Evolutionary conservation across 2,888 invertebrate species (phyloP), one percentile per base, ranked within the genome.

Genomic region (Phymatocera aterrima): DNA sequence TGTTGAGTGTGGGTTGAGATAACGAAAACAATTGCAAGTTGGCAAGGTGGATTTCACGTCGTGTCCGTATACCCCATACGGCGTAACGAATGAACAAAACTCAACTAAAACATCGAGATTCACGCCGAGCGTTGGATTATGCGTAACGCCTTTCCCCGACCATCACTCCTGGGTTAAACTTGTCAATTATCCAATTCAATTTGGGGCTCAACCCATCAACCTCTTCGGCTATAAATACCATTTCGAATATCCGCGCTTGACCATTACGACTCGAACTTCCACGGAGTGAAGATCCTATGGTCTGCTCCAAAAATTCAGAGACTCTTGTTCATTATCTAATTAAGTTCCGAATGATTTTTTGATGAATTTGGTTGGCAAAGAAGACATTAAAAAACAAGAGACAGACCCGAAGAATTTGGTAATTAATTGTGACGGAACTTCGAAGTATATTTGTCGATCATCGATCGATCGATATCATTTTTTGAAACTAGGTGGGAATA

Each of bases 111-210:
- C 57, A 70, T 51, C 64, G 46, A 68, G 70, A 68, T 60, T 83
- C 82, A 81, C 80, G 64, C 75, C 80, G 72, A 79, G 54, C 51
- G 68, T 79, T 43, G 77, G 31, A 72, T 79, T 64, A 80, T 80
- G 78, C 78, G 75, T 46, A 80, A 77, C 57, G 40, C 24, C 21
- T 60, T 40, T 70, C 37, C 54, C 64, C 79, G 80, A 80, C 84
- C 28, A 82, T 82, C 84, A 81, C 79, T 83, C 79, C 37, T 12
- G 81, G 78, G 79, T 82, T 83, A 82, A 83, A 79, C 80, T 77
- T 82, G 82, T 83, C 82, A 83, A 81, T 82, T 82, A 80, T 83
- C 68, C 81, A 78, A 83, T 83, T 87, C 84, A 85, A 86, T 87
- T 87, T 84, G 81, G 74, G 84, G 81, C 82, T 82, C 83, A 79